Base-by-base conservation (phyloP, 2,113 vertebrate genomes). In the Propithecus coquereli region DNA sequence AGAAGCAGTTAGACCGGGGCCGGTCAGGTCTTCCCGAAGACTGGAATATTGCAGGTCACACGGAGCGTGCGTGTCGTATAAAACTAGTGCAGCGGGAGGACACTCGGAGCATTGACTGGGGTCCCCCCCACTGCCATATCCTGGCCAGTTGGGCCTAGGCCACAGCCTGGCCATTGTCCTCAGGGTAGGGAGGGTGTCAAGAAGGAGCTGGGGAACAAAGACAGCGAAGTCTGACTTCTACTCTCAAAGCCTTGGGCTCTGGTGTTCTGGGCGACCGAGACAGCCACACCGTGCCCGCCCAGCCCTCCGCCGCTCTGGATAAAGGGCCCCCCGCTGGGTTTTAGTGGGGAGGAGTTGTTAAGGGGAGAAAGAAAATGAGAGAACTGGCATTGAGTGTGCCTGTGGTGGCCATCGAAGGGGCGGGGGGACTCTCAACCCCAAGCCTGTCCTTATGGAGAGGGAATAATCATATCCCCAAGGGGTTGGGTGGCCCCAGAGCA, bases 1-100 rank as follows among this genome's bases (percentile, higher is more conserved):
- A 94, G 61, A 79, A 77, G 92, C 50, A 86, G 40, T 85, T 76
- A 92, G 76, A 47, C 71, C 3, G 22, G 59, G 74, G 84, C 90
- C 71, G 45, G 95, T n/a, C 61, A 22, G 66, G 43, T 74, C 82
- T 96, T 95, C 74, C 94, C 82, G 82, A 92, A 85, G 89, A 68
- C 73, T 89, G 94, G 86, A 82, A 79, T 40, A 74, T 52, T 84
- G 95, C 71, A 76, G 92, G 79, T 94, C 95, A 94, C 93, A 97
- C 95, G 77, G 91, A 76, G 66, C 65, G n/a, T 45, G 50, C 68
- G 45, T 13, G 50, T 97, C 91, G 50, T 47, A 23, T 54, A 66
- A 91, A 96, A 70, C 70, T 34, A 61, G 81, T 7, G 63, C 34
- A 47, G 66, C 10, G 22, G 50, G 61, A 76, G 47, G 65, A 45